Percentiles rank a stretch among this genome's conserved stretches.
Conservation (phyloP, 2,113 vertebrate genomes). For the Dryoscopus gambensis region DNA sequence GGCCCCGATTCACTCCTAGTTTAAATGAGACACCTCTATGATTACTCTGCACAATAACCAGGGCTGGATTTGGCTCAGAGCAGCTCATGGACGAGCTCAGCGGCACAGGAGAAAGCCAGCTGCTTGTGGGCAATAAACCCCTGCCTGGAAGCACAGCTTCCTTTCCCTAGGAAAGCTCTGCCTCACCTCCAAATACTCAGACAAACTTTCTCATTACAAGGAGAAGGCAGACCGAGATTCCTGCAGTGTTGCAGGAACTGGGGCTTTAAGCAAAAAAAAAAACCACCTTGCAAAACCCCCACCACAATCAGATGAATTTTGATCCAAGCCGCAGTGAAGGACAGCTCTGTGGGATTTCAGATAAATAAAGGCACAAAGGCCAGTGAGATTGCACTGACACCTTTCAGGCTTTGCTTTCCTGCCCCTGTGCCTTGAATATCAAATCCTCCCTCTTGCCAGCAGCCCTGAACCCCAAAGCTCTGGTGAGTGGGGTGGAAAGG, state of each 20-base stretch:
- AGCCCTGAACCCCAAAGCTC: background rate
- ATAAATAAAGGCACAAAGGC: constrained; percentile 40
- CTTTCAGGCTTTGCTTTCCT: background rate
- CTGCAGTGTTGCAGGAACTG: background rate
- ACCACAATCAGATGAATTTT: background rate
- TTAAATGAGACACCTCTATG: background rate
- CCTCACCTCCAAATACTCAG: background rate
- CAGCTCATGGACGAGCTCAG: background rate
- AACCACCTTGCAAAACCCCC: background rate
- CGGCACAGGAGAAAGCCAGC: background rate
- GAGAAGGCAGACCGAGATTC: background rate
- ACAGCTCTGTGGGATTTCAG: background rate
- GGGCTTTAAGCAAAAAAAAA: background rate
- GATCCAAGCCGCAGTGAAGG: background rate
- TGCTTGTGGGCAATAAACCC: background rate
- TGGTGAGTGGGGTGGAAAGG: background rate
- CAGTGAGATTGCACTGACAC: constrained; percentile 7
- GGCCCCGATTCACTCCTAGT: background rate
- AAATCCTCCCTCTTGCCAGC: background rate
- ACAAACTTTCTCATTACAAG: background rate
- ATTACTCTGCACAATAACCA: background rate
- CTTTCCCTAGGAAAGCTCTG: background rate
- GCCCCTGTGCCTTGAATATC: background rate
- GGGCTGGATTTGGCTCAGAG: background rate
- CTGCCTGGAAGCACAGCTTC: background rate